Evolutionary conservation across 2,113 vertebrate genomes (phyloP), one percentile per base, ranked within the genome.

Genomic region (Oplegnathus fasciatus): DNA sequence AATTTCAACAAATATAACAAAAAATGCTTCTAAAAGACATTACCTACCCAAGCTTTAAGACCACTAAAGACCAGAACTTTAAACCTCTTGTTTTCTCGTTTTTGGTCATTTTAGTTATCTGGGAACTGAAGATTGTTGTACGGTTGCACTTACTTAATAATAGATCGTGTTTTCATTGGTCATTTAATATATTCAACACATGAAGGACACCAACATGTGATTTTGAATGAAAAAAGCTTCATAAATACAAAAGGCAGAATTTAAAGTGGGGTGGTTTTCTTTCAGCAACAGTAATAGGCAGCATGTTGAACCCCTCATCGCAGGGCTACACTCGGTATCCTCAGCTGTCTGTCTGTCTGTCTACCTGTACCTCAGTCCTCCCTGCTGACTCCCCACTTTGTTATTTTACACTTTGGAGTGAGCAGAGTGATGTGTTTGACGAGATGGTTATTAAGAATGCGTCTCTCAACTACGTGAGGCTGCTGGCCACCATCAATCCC

Each of bases 401-500:
- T 66, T 73, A 75, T 77, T 87, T 85, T 62, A 81, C 70, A 70
- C 73, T 87, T 50, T 48, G 65, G 69, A 83, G 62, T 11, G 69
- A 80, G 72, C 72, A 83, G 91, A 87, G 71, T 86, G 86, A 93
- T 86, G 81, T 77, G 85, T 90, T 90, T 87, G 88, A 93, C 55
- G 40, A 89, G 82, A 94, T 87, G 77, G 91, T 92, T 92, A 89
- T 94, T 87, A 91, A 93, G 82, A 89, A 90, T 77, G 75, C 24
- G 44, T 91, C 82, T 86, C 80, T 90, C 88, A 78, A 93, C 84
- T 87, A 83, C 50, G 40, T 54, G 70, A 82, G 80, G 65, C 75
- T 73, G 72, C 57, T 66, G 85, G 55, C 77, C 82, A 73, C 71
- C 87, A 92, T 92, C 83, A 91, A 75, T 80, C 6, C 28, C 17